Evolutionary conservation across 2,113 vertebrate genomes (phyloP), one percentile per base, ranked within the genome.

Genomic region (Raphicerus campestris): DNA sequence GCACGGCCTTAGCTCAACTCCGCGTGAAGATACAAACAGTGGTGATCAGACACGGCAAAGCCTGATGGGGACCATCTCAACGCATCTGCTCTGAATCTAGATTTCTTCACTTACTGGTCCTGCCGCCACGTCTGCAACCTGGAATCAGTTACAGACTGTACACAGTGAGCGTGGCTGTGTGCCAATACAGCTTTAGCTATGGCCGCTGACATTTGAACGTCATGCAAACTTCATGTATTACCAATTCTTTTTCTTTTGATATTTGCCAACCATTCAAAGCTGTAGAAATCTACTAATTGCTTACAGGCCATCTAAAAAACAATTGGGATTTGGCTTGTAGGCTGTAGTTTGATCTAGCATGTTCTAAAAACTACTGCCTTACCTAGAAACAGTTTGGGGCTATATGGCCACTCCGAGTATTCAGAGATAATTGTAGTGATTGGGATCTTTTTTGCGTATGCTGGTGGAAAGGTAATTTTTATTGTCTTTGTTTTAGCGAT

Each of bases 101-200:
- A 17, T 55, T 56, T 30, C 66, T 3, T 63, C n/a, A 11, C 47
- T 14, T 0, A 9, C 35, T 10, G 7, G 39, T 26, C 0, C 0
- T 35, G 7, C 13, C 30, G 13, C 10, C 45, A 51, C 9, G 1
- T 61, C 16, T 13, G 30, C 32, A 49, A 15, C n/a, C 49, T 7
- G 10, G 19, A 75, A 66, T n/a, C 73, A 45, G 9, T 19, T 55
- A 2, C 0, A 22, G 45, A 28, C 10, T 28, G 30, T 7, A 11
- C 4, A 0, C 6, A 42, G n/a, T 24, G 66, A 75, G 32, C 15
- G 0, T 4, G 28, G 4, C 30, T 7, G 13, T 2, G 6, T 0
- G 3, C 70, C 80, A 49, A 10, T 3, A 2, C 42, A 81, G n/a
- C 39, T 39, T 86, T 1, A 5, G 28, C 51, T 58, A 32, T 1